Evolutionary conservation across 1,140 invertebrate genomes (phyloP).

Genomic region (Philopotamus ludificatus): DNA sequence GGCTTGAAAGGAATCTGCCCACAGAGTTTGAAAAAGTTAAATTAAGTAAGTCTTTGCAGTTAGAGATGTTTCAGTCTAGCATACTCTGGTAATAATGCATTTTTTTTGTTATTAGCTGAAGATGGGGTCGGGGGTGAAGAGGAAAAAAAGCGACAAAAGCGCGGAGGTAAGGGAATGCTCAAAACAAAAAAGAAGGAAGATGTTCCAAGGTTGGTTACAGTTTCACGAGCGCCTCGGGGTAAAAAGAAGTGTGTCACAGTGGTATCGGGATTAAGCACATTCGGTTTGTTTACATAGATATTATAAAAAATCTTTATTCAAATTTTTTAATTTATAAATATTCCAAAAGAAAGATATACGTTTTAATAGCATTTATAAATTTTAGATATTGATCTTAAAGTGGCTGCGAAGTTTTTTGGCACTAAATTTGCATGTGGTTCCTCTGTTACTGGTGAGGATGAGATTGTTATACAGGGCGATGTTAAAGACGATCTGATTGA

Average conservation of each 20-base stretch:
- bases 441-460: conserved; percentile 97
- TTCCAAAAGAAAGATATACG: background rate
- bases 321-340: conserved; percentile 6
- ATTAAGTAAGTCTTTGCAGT: conserved; percentile 57
- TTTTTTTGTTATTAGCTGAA: conserved; percentile 48
- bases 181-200: conserved; percentile 87
- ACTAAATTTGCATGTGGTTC: conserved; percentile 98
- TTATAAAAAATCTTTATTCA: conserved; percentile 11
- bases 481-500: conserved; percentile 97
- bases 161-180: conserved; percentile 85
- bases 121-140: conserved; percentile 73
- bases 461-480: conserved; percentile 98
- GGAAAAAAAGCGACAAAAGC: conserved; percentile 90
- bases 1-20: conserved; percentile 93
- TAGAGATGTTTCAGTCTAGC: background rate
- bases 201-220: conserved; percentile 76
- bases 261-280: conserved; percentile 82
- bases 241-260: conserved; percentile 99
- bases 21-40: conserved; percentile 87
- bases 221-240: conserved; percentile 90
- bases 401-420: conserved; percentile 97
- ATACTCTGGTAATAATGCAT: background rate
- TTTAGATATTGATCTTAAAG: conserved; percentile 95
- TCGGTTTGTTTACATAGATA: no score
- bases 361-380: conserved; percentile 36